Base-by-base conservation (phyloP, 2,113 vertebrate species). In the Lepisosteus oculatus region DNA sequence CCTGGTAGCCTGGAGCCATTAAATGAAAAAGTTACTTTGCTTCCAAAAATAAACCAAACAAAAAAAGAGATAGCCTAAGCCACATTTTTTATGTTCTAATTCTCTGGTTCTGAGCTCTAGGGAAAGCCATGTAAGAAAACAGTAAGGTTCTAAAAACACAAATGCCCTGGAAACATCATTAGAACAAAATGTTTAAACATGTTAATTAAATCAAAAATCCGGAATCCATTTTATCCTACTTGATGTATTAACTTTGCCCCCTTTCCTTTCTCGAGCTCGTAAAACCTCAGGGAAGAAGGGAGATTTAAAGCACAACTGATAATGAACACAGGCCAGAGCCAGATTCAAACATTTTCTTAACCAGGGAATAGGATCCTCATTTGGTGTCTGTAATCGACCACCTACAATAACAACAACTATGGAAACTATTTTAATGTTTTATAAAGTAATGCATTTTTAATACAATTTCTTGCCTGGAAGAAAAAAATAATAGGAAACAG, bases 21-120 rank as follows among this genome's bases (percentile, higher is more conserved):
- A 51, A 6, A 51, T 51, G 9, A 5, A 51, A 4, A n/a, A 14
- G 57, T 43, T 70, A 59, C 3, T 43, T 42, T 29, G 56, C 54
- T 12, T 6, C 56, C 13, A 57, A 17, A 13, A 14, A 61, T 29
- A 29, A 2, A 29, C 29, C 29, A 29, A 29, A 29, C 29, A 4
- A 68, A 77, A 77, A 73, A 47, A 70, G 68, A 72, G 75, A 71
- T 71, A 71, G 15, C 41, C 4, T 17, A 51, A 67, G 56, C 12
- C 59, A 55, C 6, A 70, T 43, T 66, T 51, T 51, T 1, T 6
- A 51, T 9, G 9, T 51, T 51, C 5, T 9, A 51, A 51, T 51
- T 9, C 47, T 51, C 47, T 51, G 47, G 47, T 6, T 9, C 9
- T 5, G 47, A 6, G 47, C 72, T 74, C 67, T 62, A 42, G 67